Evolutionary conservation across 2,797 vertebrate genomes (phyloP).

Genomic region (Notamacropus eugenii): DNA sequence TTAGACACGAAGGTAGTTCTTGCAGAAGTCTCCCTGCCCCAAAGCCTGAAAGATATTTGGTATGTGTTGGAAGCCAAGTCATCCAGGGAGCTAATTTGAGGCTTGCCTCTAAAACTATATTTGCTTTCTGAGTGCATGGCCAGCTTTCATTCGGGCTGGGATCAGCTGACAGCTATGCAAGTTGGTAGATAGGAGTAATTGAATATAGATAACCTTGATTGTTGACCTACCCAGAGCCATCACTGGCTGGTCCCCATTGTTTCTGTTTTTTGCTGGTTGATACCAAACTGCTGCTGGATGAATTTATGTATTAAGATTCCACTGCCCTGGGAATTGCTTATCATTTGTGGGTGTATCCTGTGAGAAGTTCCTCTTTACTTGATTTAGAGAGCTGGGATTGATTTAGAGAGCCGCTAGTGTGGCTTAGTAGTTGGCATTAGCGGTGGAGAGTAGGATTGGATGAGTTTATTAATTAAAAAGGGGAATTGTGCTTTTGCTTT

Average conservation of each 20-base stretch:
- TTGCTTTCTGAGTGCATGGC: slow-evolving; percentile 85
- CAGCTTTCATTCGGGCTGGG: slow-evolving; percentile 85
- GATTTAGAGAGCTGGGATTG: slow-evolving; percentile 82
- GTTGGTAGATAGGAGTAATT: slow-evolving; percentile 88
- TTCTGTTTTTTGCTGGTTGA: slow-evolving; percentile 84
- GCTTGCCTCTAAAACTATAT: slow-evolving; percentile 85
- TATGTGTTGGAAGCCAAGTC: slow-evolving; percentile 78
- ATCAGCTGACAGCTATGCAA: slow-evolving; percentile 88
- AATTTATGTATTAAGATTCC: slow-evolving; percentile 85
- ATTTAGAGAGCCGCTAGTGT: slow-evolving; percentile 36
- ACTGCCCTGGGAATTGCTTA: slow-evolving; percentile 84
- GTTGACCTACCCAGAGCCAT: slow-evolving; percentile 86
- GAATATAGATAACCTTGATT: slow-evolving; percentile 88
- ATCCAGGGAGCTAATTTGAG: slow-evolving; percentile 83
- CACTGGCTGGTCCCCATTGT: slow-evolving; percentile 85
- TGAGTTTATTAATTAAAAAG: slow-evolving; percentile 61
- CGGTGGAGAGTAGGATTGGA: neutral
- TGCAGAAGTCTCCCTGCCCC: slow-evolving; percentile 77
- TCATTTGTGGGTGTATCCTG: slow-evolving; percentile 79
- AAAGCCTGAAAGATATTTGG: slow-evolving; percentile 77
- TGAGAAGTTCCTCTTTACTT: slow-evolving; percentile 85
- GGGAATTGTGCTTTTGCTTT: neutral
- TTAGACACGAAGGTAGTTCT: slow-evolving; percentile 82
- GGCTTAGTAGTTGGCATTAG: slow-evolving; percentile 51
- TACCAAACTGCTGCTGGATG: slow-evolving; percentile 82